These are phyloP conservation scores for Clytia hemisphaerica DNA, from an alignment of 30 jellyfish, hydroid and myxozoan genomes.

Conservation along the genomic window DNA sequence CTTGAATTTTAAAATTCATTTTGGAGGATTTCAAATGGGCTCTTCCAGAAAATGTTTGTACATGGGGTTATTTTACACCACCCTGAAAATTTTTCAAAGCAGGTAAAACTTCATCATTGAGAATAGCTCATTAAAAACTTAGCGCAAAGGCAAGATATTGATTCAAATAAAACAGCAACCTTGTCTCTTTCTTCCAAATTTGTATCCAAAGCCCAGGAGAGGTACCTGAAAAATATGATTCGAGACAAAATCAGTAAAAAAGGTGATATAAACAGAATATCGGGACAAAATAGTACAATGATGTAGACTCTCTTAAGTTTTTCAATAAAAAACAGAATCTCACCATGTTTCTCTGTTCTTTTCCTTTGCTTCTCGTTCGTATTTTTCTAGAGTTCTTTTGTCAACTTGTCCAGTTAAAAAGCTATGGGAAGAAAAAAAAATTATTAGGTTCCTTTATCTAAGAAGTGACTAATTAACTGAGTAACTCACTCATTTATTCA, in stretches of 20 bases:
- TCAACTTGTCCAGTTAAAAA: slow-evolving; percentile 98
- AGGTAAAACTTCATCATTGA: too few species aligned
- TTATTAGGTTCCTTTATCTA: neutral
- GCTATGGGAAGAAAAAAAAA: slow-evolving; percentile 26
- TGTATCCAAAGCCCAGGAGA: slow-evolving; percentile 99
- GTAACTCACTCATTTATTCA: neutral
- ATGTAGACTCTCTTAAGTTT: too few species aligned
- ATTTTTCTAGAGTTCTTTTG: slow-evolving; percentile 96
- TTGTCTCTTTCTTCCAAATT: slow-evolving; percentile 96
- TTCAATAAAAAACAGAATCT: neutral
- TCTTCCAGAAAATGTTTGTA: too few species aligned
- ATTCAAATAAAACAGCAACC: slow-evolving; percentile 31
- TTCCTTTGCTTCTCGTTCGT: slow-evolving; percentile 98
- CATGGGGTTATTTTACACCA: too few species aligned
- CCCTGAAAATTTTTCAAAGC: too few species aligned
- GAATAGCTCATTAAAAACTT: too few species aligned
- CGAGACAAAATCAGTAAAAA: neutral
- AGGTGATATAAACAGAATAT: neutral
- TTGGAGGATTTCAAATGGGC: too few species aligned
- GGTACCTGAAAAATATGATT: slow-evolving; percentile 59
- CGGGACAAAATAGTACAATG: neutral
- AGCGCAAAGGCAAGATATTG: too few species aligned
- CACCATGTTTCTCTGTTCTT: slow-evolving; percentile 99
- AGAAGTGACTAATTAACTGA: neutral
- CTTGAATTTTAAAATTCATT: too few species aligned